Base-by-base conservation (phyloP, 2,888 invertebrate species). In the Epirrita christyi region DNA sequence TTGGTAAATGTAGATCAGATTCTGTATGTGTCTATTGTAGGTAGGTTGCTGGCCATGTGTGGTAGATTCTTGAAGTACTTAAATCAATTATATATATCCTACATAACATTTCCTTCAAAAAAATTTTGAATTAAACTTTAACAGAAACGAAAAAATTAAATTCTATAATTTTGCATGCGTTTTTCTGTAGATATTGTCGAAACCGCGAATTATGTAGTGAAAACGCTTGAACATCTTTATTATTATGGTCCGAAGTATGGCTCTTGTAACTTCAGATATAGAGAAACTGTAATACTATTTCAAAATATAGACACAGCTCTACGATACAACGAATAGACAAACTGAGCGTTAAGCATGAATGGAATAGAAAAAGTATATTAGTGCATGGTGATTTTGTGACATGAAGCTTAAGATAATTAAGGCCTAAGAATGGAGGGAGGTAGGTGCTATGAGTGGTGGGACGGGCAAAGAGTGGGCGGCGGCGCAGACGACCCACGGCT, bases 401-500 rank as follows among this genome's bases (percentile, higher is more conserved):
- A 80, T 77, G 76, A 83, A 82, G 80, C 80, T 78, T 67, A 59
- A 61, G 78, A 79, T 70, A 80, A 72, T 82, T 83, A 80, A 80
- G 68, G 45, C 76, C 78, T 84, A 83, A 78, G 59, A 79, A 85
- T 83, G 83, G 78, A 80, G 54, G 62, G 72, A 76, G 69, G 73
- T 78, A 74, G 71, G 81, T 86, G 82, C 80, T 45, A 78, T 70
- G 79, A 76, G 78, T 80, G 73, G 78, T 79, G 74, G 72, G 51
- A 73, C 79, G 81, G 76, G 61, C 75, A 80, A 81, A 78, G 80
- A 76, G 47, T 48, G 80, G 83, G 81, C 74, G 78, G 74, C 70
- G 75, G 80, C 76, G 75, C 75, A 80, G 80, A 81, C 78, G 85
- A 89, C 93, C 93, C 93, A 93, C 89, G 88, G 88, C 88, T 88